These are phyloP conservation scores for Lymantria monacha DNA, from an alignment of 2,888 invertebrate genomes.

Conservation along the genomic window DNA sequence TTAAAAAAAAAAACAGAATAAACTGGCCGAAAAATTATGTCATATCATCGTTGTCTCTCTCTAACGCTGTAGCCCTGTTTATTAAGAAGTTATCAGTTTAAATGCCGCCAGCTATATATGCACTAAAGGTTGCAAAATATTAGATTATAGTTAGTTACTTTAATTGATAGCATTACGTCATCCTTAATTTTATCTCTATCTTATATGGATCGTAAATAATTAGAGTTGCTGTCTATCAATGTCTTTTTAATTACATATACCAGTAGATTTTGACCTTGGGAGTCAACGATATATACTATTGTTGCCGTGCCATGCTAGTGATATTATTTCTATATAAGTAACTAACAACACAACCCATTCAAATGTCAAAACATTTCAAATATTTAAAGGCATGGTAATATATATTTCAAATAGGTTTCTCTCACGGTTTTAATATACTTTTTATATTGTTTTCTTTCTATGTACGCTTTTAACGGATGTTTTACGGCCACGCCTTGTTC, in stretches of 20 bases:
- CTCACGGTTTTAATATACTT: slow-evolving; percentile 54
- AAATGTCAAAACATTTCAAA: slow-evolving; percentile 4
- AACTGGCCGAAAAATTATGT: too few species aligned
- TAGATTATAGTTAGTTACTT: slow-evolving; percentile 11
- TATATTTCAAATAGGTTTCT: slow-evolving; percentile 36
- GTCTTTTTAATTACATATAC: slow-evolving; percentile 13
- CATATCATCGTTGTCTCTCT: too few species aligned
- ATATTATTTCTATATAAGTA: too few species aligned
- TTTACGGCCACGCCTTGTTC: slow-evolving; percentile 35
- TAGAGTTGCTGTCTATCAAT: slow-evolving; percentile 23
- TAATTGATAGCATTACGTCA: slow-evolving; percentile 13
- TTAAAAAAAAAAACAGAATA: too few species aligned
- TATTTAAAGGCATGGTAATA: slow-evolving; percentile 1
- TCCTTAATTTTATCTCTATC: not conserved
- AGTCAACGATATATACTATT: not conserved
- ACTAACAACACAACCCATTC: not conserved
- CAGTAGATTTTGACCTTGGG: not conserved
- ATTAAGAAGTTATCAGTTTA: slow-evolving; percentile 27
- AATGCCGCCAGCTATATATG: slow-evolving; percentile 19
- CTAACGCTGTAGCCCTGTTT: not conserved
- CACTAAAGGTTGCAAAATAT: slow-evolving; percentile 21
- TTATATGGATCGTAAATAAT: slow-evolving; percentile 16
- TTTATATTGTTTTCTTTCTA: slow-evolving; percentile 38
- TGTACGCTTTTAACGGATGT: slow-evolving; percentile 46
- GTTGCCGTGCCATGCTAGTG: not conserved